Conservation (phyloP, 2,888 invertebrate genomes). For the Chrysopilus asiliformis region DNA sequence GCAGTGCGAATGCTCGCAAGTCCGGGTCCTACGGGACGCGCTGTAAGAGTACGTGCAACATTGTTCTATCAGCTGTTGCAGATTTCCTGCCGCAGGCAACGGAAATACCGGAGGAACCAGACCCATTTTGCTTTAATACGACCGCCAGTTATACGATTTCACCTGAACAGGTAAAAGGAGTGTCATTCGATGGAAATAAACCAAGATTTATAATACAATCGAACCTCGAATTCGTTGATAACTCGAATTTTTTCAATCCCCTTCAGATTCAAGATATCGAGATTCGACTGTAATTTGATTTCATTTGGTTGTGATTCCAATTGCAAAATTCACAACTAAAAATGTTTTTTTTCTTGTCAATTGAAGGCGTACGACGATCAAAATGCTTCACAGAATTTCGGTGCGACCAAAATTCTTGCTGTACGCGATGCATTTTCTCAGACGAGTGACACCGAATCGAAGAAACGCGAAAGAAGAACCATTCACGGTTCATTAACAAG, state of each 20-base stretch:
- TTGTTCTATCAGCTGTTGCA: constrained; percentile 44
- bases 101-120: constrained; percentile 20
- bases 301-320: no score
- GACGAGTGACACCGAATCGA: constrained; percentile 31
- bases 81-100: constrained; percentile 25
- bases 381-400: constrained; percentile 20
- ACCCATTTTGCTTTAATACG: constrained; percentile 30
- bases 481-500: constrained; percentile 8
- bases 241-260: no score
- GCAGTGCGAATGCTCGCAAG: constrained; percentile 35
- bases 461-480: constrained; percentile 7
- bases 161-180: constrained; percentile 25
- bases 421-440: constrained; percentile 33
- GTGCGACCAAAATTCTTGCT: constrained; percentile 20
- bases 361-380: constrained; percentile 9
- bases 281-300: no score
- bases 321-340: background rate
- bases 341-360: background rate
- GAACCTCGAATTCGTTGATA: no score
- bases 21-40: constrained; percentile 24
- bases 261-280: no score
- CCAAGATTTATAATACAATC: background rate
- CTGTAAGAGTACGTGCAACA: constrained; percentile 55
- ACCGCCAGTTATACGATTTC: constrained; percentile 24
- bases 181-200: background rate